phyloP scores from a whole-genome alignment of 2,888 invertebrate genomes.

The Biston stratarius region DNA sequence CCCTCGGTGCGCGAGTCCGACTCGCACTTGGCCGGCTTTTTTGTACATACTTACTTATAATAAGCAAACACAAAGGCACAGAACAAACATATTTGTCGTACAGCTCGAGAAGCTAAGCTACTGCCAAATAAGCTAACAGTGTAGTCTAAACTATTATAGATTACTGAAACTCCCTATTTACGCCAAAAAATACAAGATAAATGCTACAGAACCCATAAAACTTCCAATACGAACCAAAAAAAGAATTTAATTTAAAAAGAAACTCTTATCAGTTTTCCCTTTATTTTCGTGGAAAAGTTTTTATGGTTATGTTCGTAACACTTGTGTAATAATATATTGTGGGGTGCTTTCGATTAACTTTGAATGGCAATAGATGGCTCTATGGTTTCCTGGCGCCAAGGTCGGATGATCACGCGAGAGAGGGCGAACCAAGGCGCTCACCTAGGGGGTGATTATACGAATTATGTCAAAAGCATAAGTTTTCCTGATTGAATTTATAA shows the following conservation, averaged over 20 bases:
- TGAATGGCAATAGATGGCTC: slow-evolving; percentile 71
- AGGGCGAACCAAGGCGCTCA: slow-evolving; percentile 8
- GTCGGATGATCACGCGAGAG: slow-evolving; percentile 70
- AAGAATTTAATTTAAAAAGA: background rate
- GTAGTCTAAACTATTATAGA: too few relatives aligned
- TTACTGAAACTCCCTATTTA: too few relatives aligned
- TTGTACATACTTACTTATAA: too few relatives aligned
- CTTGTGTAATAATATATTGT: slow-evolving; percentile 60
- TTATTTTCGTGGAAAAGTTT: slow-evolving; percentile 51
- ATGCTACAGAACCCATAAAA: background rate
- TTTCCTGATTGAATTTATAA: too few relatives aligned
- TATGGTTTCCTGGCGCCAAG: slow-evolving; percentile 60
- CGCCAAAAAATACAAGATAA: background rate
- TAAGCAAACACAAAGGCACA: too few relatives aligned
- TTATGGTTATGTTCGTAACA: slow-evolving; percentile 53
- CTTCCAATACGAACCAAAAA: background rate
- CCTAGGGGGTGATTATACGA: background rate
- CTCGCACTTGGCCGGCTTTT: too few relatives aligned
- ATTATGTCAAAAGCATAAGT: too few relatives aligned
- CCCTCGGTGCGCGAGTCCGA: too few relatives aligned
- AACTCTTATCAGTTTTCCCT: slow-evolving; percentile 26
- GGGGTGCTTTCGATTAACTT: slow-evolving; percentile 72
- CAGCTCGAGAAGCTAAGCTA: too few relatives aligned
- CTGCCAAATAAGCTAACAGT: too few relatives aligned
- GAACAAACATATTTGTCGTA: too few relatives aligned